Evolutionary conservation across 2,888 invertebrate genomes (phyloP), one percentile per base, ranked within the genome.

Genomic region (Dicyrtomina minuta): DNA sequence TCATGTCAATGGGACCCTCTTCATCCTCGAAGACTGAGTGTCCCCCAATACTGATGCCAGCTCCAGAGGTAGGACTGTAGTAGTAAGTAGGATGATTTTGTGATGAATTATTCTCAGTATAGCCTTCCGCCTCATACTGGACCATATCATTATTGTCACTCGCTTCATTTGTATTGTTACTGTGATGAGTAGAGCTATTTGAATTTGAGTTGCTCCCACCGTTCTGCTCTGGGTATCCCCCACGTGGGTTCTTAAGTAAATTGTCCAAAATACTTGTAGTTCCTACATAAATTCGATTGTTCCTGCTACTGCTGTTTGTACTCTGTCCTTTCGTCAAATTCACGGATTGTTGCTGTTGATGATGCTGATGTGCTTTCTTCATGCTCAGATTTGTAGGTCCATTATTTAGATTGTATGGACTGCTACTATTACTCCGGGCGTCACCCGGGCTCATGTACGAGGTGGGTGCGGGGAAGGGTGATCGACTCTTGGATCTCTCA

Each of bases 181-280:
- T 53, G 60, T 60, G 43, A 27, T 51, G 39, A 3, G 20, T 20
- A 43, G 22, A 44, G 33, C 33, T 33, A 33, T 33, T 33, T 33
- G 33, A 33, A 33, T 33, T 33, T 33, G 33, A 33, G 12, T n/a
- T 72, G 72, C 12, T 75, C 71, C 24, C 72, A 73, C 68, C 73
- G 72, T 64, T 74, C 72, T 65, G 65, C 17, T 65, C 43, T 26
- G 53, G 65, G 24, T 55, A 55, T 56, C 72, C 74, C 33, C 72
- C 74, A 67, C 75, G 70, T 46, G 76, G 76, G 62, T 78, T 77
- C 69, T 77, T 77, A 70, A 78, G 75, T 73, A 77, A 74, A 73
- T 78, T 78, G 71, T 78, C 78, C 74, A 78, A 72, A 75, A 78
- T 78, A 72, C 77, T 77, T 33, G 78, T 78, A 26, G 76, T 74